Conservation (phyloP, 92 coral and sea anemone genomes). For the Porites cylindrica region DNA sequence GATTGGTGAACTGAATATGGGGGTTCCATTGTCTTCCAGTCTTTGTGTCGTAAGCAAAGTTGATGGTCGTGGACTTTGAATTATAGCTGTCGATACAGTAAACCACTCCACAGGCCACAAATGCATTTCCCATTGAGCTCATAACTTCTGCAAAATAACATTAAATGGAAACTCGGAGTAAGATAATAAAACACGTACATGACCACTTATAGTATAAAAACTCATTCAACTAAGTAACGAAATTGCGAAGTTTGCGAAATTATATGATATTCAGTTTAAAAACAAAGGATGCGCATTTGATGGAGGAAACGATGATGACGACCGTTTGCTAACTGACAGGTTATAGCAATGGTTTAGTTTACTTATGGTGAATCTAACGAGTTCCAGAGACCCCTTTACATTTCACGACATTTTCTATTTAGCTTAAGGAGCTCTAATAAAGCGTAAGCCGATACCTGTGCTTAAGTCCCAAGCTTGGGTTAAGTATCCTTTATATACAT, state of each 20-base stretch:
- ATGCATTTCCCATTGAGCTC: slow-evolving; percentile 40
- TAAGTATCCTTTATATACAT: background rate
- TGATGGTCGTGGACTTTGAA: slow-evolving; percentile 38
- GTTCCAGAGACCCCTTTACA: too few relatives aligned
- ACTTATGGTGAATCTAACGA: too few relatives aligned
- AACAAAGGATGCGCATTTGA: too few relatives aligned
- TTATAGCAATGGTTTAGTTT: too few relatives aligned
- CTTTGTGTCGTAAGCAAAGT: slow-evolving; percentile 58
- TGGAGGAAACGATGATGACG: too few relatives aligned
- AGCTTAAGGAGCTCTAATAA: background rate
- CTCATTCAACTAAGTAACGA: too few relatives aligned
- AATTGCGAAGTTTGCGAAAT: too few relatives aligned
- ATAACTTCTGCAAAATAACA: background rate
- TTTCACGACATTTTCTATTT: too few relatives aligned
- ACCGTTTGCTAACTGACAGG: too few relatives aligned
- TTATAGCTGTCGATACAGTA: slow-evolving; percentile 33
- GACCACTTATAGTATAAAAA: too few relatives aligned
- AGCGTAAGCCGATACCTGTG: background rate
- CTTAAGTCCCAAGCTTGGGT: background rate
- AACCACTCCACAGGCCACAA: slow-evolving; percentile 45
- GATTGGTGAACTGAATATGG: slow-evolving; percentile 38
- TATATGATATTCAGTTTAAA: too few relatives aligned
- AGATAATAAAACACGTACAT: too few relatives aligned
- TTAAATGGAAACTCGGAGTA: background rate
- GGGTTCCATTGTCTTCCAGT: slow-evolving; percentile 22